phyloP scores from a whole-genome alignment of 2,888 invertebrate species.

The Drosophila lacicola region DNA sequence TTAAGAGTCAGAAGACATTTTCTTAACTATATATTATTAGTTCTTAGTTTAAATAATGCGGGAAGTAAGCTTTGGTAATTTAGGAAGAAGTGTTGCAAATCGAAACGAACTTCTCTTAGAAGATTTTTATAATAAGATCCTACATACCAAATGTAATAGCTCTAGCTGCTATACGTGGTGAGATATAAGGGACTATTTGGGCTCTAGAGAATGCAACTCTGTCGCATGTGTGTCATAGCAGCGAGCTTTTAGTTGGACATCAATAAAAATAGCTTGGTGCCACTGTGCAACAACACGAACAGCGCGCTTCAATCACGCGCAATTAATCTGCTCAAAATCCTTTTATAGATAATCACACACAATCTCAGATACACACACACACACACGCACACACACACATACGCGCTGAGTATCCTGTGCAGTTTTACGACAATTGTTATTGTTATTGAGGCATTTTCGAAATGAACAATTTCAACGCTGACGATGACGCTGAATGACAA shows the following conservation, averaged over 20 bases:
- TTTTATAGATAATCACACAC: constrained; percentile 81
- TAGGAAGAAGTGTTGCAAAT: too few species aligned
- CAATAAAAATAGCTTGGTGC: constrained; percentile 21
- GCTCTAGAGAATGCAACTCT: too few species aligned
- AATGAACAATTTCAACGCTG: constrained; percentile 79
- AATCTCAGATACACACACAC: constrained; percentile 47
- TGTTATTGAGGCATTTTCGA: constrained; percentile 82
- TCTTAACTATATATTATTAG: too few species aligned
- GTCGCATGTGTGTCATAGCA: constrained; percentile 12
- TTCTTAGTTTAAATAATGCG: too few species aligned
- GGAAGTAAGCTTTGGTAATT: too few species aligned
- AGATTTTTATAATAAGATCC: too few species aligned
- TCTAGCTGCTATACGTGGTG: too few species aligned
- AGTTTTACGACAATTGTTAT: constrained; percentile 81
- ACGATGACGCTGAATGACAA: constrained; percentile 77
- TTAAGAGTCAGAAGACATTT: too few species aligned
- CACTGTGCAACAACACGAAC: constrained; percentile 66
- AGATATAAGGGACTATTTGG: too few species aligned
- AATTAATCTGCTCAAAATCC: constrained; percentile 82
- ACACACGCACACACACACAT: constrained; percentile 23
- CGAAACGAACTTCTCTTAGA: too few species aligned
- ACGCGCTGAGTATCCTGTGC: constrained; percentile 66
- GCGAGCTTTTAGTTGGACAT: constrained; percentile 2
- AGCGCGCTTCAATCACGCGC: constrained; percentile 78
- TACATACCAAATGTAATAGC: too few species aligned